Percentiles rank a stretch among this genome's conserved stretches.
Evolutionary conservation across 1,140 invertebrate species (phyloP).

Genomic region (Drosophila serrata): DNA sequence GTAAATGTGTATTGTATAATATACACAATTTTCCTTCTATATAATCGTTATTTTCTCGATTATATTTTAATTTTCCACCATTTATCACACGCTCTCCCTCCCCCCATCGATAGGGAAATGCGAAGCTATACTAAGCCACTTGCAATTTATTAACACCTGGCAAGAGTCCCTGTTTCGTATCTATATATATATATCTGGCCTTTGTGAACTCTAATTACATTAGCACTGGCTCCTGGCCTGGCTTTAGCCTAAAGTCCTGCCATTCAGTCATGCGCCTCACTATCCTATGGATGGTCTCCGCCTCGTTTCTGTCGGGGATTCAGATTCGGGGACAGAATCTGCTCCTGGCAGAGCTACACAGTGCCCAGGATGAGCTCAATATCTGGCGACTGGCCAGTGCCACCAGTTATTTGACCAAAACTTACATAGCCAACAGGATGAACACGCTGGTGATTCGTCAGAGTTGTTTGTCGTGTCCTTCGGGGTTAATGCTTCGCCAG

Average conservation of each 20-base stretch:
- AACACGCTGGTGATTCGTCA: constrained; percentile 56
- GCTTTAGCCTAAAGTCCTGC: neutral
- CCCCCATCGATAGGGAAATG: neutral
- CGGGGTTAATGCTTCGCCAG: constrained; percentile 16
- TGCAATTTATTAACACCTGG: constrained; percentile 26
- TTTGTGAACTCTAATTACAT: constrained; percentile 19
- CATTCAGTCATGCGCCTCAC: constrained; percentile 32
- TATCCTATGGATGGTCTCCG: constrained; percentile 19
- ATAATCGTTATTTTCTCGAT: neutral
- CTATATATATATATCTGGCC: neutral
- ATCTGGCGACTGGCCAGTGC: constrained; percentile 34
- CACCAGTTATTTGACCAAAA: constrained; percentile 27
- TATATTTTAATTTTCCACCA: neutral
- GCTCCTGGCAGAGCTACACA: constrained; percentile 2
- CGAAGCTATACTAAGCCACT: neutral
- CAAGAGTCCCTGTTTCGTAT: neutral
- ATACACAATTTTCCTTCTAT: neutral
- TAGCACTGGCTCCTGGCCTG: neutral
- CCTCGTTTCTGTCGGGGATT: neutral
- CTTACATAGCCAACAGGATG: constrained; percentile 50
- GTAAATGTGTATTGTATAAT: neutral
- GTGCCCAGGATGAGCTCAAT: constrained; percentile 14
- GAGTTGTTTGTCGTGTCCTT: constrained; percentile 30
- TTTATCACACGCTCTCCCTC: neutral
- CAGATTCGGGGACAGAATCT: neutral